These are phyloP conservation scores for Eudorcas thomsonii DNA, from an alignment of 2,113 vertebrate genomes.

Conservation along the genomic window DNA sequence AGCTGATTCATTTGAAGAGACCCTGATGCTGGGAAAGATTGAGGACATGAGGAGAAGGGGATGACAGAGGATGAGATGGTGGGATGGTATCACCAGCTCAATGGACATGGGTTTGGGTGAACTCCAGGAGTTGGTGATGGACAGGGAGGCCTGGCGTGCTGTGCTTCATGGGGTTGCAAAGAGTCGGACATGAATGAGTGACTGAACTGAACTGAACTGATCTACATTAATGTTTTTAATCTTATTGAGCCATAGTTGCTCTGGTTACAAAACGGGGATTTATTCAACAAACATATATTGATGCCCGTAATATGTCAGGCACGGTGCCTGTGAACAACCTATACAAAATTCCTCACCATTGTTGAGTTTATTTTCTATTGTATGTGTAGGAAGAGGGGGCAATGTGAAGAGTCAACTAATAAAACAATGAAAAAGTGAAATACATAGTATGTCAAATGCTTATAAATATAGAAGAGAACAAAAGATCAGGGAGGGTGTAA, in stretches of 20 bases:
- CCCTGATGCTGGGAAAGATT: neutral
- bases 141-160: neutral
- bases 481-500: neutral
- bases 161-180: fast-evolving
- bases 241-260: neutral
- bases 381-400: neutral
- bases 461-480: neutral
- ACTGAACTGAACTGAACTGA: neutral
- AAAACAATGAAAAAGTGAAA: neutral
- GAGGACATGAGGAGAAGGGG: neutral
- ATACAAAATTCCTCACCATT: neutral
- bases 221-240: neutral
- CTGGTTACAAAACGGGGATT: neutral
- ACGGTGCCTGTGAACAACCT: neutral
- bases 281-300: neutral
- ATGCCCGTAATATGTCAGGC: neutral
- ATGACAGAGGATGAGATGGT: neutral
- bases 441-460: neutral
- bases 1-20: neutral
- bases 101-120: neutral
- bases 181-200: fast-evolving
- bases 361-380: neutral
- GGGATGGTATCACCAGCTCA: neutral
- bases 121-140: neutral
- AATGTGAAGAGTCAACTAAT: neutral